These are phyloP conservation scores for Carcina quercana DNA, from an alignment of 2,888 invertebrate genomes.

Conservation along the genomic window DNA sequence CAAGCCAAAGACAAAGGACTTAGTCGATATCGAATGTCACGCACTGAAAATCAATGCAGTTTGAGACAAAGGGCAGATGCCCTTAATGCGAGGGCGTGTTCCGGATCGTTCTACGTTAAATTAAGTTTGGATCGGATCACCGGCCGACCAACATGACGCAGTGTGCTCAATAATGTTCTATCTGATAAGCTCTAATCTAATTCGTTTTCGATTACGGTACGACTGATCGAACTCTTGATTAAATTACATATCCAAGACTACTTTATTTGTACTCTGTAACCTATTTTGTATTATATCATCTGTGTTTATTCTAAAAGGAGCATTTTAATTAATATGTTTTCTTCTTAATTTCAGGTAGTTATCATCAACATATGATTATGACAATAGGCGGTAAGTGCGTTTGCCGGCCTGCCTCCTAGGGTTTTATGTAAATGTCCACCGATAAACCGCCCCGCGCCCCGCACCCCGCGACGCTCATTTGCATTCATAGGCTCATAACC, in stretches of 20 bases:
- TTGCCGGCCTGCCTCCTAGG: slow-evolving; percentile 46
- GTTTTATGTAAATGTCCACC: slow-evolving; percentile 66
- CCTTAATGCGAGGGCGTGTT: slow-evolving; percentile 14
- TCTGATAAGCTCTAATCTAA: slow-evolving; percentile 18
- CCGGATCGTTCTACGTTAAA: slow-evolving; percentile 24
- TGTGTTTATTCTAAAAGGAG: slow-evolving; percentile 4
- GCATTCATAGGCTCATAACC: slow-evolving; percentile 74
- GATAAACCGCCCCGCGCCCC: slow-evolving; percentile 59
- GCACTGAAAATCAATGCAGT: too few species aligned
- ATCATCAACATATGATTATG: slow-evolving; percentile 44
- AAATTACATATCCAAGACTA: slow-evolving; percentile 10
- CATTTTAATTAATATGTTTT: slow-evolving; percentile 12
- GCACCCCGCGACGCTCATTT: slow-evolving; percentile 60
- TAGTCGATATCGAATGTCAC: too few species aligned
- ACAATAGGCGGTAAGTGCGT: slow-evolving; percentile 47
- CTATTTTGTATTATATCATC: not conserved
- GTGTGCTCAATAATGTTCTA: not conserved
- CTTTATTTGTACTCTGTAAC: slow-evolving; percentile 1
- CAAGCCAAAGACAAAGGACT: too few species aligned
- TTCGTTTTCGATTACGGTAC: slow-evolving; percentile 21
- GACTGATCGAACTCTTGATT: slow-evolving; percentile 18
- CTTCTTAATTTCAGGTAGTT: slow-evolving; percentile 37
- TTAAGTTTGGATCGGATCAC: slow-evolving; percentile 29
- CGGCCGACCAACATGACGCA: slow-evolving; percentile 19
- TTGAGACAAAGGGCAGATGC: slow-evolving; percentile 28